Base-by-base conservation (phyloP, 2,113 vertebrate genomes). In the Menidia beryllina region DNA sequence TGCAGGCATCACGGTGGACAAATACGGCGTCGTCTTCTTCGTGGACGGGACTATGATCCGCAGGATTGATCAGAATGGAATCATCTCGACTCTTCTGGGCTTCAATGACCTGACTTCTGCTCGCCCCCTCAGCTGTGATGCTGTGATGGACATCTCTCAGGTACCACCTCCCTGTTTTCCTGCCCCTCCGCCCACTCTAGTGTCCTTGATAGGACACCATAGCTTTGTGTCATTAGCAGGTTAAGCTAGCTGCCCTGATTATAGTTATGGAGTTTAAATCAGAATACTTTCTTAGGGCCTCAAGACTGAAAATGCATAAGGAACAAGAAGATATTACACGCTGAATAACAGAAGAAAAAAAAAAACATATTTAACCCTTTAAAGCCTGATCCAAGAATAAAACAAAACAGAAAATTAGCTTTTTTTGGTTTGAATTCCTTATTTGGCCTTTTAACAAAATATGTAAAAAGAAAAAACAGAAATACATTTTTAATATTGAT, bases 111-210 rank as follows among this genome's bases (percentile, higher is more conserved):
- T 99, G 77, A 99, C 97, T 4, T 99, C 98, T 0, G 96, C 98
- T 41, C 93, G 98, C 61, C 98, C 98, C 36, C 94, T 99, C 70
- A 99, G 98, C 91, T 99, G 98, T 17, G 97, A 99, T 68, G 95
- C 97, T 0, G 96, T 97, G 79, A 99, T 99, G 98, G 98, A 99
- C 87, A 97, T 99, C 86, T 98, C 97, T 60, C 98, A 99, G 96
- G 96, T 97, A 89, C 12, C 21, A 54, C 63, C 66, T 41, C 50
- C 47, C 6, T 69, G 66, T 68, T 70, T 55, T 68, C 52, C 30
- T 63, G 53, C 72, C 69, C 75, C 62, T 79, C 54, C 70, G 20
- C 47, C 43, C 21, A 9, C 34, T 17, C 39, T 23, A 34, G 20
- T 66, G 36, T 67, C 71, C 52, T 69, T 69, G 53, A 59, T n/a